A percentile compares a stretch with the other conserved stretches of the same genome.
These are phyloP conservation scores for Circaetus gallicus DNA, from an alignment of 2,113 vertebrate genomes.

Conservation along the genomic window DNA sequence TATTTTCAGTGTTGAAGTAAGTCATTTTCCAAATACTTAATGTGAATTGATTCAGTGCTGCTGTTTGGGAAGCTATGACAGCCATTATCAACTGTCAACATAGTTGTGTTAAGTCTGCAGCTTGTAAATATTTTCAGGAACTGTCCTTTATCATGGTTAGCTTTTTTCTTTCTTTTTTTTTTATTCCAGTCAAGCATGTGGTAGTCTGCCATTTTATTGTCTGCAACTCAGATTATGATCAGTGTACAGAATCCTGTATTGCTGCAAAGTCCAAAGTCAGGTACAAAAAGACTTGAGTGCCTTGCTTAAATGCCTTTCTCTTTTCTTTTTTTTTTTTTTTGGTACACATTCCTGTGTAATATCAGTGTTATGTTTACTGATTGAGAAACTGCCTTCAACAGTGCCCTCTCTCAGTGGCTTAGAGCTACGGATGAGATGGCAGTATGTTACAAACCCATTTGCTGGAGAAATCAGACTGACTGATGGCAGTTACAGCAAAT, in stretches of 20 bases:
- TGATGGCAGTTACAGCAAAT: background rate
- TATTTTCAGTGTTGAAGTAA: background rate
- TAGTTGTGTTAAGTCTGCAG: background rate
- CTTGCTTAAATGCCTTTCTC: background rate
- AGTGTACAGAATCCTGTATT: background rate
- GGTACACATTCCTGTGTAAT: background rate
- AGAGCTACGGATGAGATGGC: no score
- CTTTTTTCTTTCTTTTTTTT: background rate
- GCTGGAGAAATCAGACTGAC: background rate
- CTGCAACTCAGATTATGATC: background rate
- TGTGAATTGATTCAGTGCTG: background rate
- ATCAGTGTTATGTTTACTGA: background rate
- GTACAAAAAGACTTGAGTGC: background rate
- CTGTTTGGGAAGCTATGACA: background rate
- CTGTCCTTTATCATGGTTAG: background rate
- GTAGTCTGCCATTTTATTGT: background rate
- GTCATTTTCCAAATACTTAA: background rate
- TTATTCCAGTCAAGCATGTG: background rate
- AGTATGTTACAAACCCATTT: background rate
- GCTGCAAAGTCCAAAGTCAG: background rate
- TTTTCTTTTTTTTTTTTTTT: background rate
- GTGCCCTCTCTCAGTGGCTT: background rate
- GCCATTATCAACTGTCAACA: background rate
- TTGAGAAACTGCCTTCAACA: background rate
- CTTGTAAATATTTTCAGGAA: background rate